Evolutionary conservation across 2,113 vertebrate species (phyloP), one percentile per base, ranked within the genome.

Genomic region (Syngnathoides biaculeatus): DNA sequence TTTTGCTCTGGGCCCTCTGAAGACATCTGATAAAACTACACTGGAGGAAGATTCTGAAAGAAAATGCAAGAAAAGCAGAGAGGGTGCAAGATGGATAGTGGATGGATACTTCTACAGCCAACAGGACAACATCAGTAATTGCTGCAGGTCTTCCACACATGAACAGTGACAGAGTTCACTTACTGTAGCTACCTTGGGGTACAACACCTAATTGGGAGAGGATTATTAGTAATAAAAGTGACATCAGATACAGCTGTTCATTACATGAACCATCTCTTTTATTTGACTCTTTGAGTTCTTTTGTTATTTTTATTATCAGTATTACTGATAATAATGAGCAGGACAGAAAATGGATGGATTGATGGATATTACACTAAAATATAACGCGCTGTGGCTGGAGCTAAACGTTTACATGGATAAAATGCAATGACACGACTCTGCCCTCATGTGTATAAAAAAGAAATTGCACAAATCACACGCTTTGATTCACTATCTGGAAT

Each of bases 21-120:
- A 80, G 72, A 73, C 65, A 15, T 65, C 74, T 77, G 88, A 90
- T 91, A 88, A 88, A 87, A 79, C 67, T 72, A 75, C 79, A 67
- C 67, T 10, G 53, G 67, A 59, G 67, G 61, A 22, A 57, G 81
- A 76, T 81, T 79, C 75, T 56, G 48, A 15, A 71, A 75, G 75
- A 76, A 26, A 74, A 77, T 79, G 73, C 74, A 74, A 88, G 38
- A 39, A 45, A n/a, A 45, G 71, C 59, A 65, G 64, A 64, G 69
- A 65, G 42, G 66, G 74, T 71, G 55, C 45, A 65, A 77, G 71
- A 84, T 75, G 75, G 67, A 86, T 83, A 19, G 58, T n/a, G n/a
- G n/a, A n/a, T n/a, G n/a, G n/a, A n/a, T n/a, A 77, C 61, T 67
- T 80, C 68, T 65, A 17, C 58, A 65, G 74, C 75, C 74, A 78